Conservation (phyloP, 2,113 vertebrate species). For the Cochlearius cochlearius region DNA sequence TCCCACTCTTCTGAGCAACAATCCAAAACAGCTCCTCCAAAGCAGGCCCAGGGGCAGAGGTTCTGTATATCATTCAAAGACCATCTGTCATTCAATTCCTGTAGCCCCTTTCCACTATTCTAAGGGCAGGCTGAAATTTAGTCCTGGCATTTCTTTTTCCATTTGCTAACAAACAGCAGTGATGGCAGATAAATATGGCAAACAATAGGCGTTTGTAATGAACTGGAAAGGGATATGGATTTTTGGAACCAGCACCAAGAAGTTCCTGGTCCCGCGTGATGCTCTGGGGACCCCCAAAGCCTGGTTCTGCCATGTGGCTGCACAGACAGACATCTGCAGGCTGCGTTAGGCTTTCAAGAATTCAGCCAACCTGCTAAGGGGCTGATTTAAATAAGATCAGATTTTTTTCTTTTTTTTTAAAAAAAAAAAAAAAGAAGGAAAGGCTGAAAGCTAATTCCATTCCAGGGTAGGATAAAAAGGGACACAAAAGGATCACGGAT, state of each 20-base stretch:
- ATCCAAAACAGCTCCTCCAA: slow-evolving; percentile 88
- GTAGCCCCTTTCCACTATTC: slow-evolving; percentile 77
- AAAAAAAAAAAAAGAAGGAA: neutral
- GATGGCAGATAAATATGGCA: slow-evolving; percentile 86
- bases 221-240: slow-evolving; percentile 81
- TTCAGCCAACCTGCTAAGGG: slow-evolving; percentile 77
- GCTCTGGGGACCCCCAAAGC: slow-evolving; percentile 75
- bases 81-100: slow-evolving; percentile 94
- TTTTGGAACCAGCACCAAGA: slow-evolving; percentile 79
- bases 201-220: slow-evolving; percentile 83
- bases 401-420: neutral
- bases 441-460: slow-evolving; percentile 56
- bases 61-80: slow-evolving; percentile 93
- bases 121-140: slow-evolving; percentile 80
- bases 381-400: slow-evolving; percentile 80
- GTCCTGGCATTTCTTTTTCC: slow-evolving; percentile 81
- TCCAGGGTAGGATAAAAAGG: slow-evolving; percentile 54
- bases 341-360: slow-evolving; percentile 62
- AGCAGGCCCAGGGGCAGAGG: slow-evolving; percentile 87
- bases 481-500: slow-evolving; percentile 38
- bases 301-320: slow-evolving; percentile 80
- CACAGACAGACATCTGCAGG: slow-evolving; percentile 80
- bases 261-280: slow-evolving; percentile 70
- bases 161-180: slow-evolving; percentile 90
- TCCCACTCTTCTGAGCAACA: slow-evolving; percentile 86